Conservation (phyloP, 37 sponge, comb jelly and placozoan genomes). For the Chondrosia reniformis region DNA sequence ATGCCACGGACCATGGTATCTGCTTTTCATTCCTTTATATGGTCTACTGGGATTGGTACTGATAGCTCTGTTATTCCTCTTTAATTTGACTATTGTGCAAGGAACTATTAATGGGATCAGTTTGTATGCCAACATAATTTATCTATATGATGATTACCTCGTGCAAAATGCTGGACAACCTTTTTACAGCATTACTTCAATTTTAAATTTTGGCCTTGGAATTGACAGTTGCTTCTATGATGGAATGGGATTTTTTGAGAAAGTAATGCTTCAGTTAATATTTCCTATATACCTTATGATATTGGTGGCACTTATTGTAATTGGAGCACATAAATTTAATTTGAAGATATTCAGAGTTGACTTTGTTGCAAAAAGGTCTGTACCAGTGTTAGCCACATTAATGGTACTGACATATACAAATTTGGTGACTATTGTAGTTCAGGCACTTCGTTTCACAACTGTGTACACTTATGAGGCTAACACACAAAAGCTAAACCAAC, state of each 20-base stretch:
- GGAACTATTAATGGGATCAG: slow-evolving; percentile 43
- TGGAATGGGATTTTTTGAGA: slow-evolving; percentile 1
- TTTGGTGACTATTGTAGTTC: neutral
- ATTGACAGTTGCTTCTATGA: neutral
- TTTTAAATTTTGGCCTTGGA: neutral
- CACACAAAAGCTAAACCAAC: too few species aligned
- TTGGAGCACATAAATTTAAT: neutral
- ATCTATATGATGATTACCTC: neutral
- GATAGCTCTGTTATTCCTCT: slow-evolving; percentile 19
- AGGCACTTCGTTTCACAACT: neutral
- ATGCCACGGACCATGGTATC: slow-evolving; percentile 23
- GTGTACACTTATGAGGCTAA: neutral
- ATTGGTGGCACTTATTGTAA: neutral
- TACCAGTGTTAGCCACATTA: slow-evolving; percentile 15
- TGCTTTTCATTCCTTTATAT: slow-evolving; percentile 12
- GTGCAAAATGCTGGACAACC: neutral
- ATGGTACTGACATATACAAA: slow-evolving; percentile 11
- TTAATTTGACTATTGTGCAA: slow-evolving; percentile 25
- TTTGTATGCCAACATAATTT: slow-evolving; percentile 41
- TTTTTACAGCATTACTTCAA: neutral
- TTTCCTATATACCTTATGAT: slow-evolving; percentile 12
- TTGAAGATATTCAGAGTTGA: neutral
- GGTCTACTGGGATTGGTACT: slow-evolving; percentile 19
- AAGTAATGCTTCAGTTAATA: slow-evolving; percentile 1
- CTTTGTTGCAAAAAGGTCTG: slow-evolving; percentile 9